Base-by-base conservation (phyloP, 2,888 invertebrate species). In the Eumerus sabulonum region DNA sequence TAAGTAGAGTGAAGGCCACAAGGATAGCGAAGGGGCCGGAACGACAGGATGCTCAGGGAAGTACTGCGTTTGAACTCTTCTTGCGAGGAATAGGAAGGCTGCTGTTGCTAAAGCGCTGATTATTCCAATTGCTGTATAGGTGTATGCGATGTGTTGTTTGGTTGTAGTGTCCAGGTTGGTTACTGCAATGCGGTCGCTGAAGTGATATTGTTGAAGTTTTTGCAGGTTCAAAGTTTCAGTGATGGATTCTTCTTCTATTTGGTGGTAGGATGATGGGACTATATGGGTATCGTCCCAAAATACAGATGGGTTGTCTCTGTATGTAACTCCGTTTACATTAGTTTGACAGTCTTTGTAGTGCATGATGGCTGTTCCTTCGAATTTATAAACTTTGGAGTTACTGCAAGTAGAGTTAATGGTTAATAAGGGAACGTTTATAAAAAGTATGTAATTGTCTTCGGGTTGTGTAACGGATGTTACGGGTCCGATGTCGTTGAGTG, bases 321-420 rank as follows among this genome's bases (percentile, higher is more conserved):
- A 40, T 11, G 12, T n/a, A n/a, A 40, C 40, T 11, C 40, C 40
- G n/a, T 40, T 40, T 11, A 40, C 11, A 3, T 40, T n/a, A 3
- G 9, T 11, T 11, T 40, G 12, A n/a, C 40, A 40, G 40, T 40
- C 40, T n/a, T 40, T 11, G 40, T n/a, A 40, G 11, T n/a, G 40
- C 12, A 40, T 11, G n/a, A 40, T 11, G n/a, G 40, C 40, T 40
- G 40, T 40, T 3, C 40, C 40, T n/a, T 40, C 40, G n/a, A 40
- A 1, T 3, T 11, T 40, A n/a, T 11, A 40, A 40, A 40, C n/a
- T 40, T 40, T 40, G 40, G 40, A n/a, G 27, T 27, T 27, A 40
- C 40, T 40, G 40, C 40, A 40, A 40, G 40, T 40, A n/a, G 40
- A 40, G 11, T 40, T 40, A 11, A 40, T 40, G 11, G n/a, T 40